Percentiles rank a stretch among this genome's conserved stretches.
phyloP scores from a whole-genome alignment of 2,797 vertebrate genomes.

The Sciaenops ocellatus region DNA sequence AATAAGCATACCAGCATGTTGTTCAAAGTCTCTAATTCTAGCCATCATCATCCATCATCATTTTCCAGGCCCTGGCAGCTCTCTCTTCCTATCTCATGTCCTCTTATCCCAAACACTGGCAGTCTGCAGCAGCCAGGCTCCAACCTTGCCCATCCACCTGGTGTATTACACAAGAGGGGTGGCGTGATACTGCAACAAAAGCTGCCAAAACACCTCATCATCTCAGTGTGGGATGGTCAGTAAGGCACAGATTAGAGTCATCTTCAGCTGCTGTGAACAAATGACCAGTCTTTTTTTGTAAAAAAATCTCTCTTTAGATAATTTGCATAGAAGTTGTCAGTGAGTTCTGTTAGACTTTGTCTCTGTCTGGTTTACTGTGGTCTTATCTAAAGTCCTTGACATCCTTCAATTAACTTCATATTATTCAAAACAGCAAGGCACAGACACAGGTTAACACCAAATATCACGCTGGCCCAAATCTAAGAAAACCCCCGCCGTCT shows the following conservation, averaged over 20 bases:
- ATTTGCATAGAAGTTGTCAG: background rate
- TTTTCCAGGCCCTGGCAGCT: slow-evolving; percentile 62
- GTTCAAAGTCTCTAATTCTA: slow-evolving; percentile 65
- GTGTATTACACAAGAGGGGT: slow-evolving; percentile 32
- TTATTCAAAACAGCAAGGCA: background rate
- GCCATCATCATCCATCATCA: slow-evolving; percentile 80
- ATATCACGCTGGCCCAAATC: background rate
- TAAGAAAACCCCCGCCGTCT: background rate
- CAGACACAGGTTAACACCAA: background rate
- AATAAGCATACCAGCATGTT: slow-evolving; percentile 64
- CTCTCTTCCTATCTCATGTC: slow-evolving; percentile 44
- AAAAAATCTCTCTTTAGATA: background rate
- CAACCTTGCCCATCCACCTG: slow-evolving; percentile 67
- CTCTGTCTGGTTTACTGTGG: background rate
- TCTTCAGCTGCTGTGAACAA: slow-evolving; percentile 14
- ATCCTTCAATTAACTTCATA: background rate
- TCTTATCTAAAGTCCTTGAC: background rate
- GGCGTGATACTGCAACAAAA: slow-evolving; percentile 20
- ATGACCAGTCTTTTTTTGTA: background rate
- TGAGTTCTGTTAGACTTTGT: background rate
- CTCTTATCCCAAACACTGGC: slow-evolving; percentile 61
- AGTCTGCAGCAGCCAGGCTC: slow-evolving; percentile 48
- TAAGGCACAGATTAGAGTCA: slow-evolving; percentile 11
- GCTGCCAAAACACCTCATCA: slow-evolving; percentile 44
- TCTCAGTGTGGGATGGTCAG: slow-evolving; percentile 21